Evolutionary conservation across 2,888 invertebrate species (phyloP), one percentile per base, ranked within the genome.

Genomic region (Cinara cedri): DNA sequence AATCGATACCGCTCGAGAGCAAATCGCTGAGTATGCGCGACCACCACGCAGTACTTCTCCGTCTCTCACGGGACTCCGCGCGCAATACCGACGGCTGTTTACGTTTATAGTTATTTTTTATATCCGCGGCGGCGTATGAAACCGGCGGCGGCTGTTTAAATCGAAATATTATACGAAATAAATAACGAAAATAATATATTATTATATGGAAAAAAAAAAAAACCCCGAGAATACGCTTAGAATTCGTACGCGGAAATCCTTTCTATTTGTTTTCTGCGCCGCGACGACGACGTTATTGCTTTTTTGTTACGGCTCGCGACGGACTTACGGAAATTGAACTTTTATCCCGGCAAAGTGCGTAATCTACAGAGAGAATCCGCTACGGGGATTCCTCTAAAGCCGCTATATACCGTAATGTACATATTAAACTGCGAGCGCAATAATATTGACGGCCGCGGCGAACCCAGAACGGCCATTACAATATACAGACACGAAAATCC

Each of bases 191-290:
- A n/a, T n/a, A n/a, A n/a, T n/a, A n/a, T n/a, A n/a, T n/a, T n/a
- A n/a, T n/a, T n/a, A n/a, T n/a, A n/a, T n/a, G n/a, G n/a, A n/a
- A n/a, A n/a, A n/a, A n/a, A n/a, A n/a, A n/a, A n/a, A n/a, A n/a
- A n/a, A n/a, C 51, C 49, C n/a, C n/a, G 14, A 54, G 14, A 19
- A 44, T 57, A 57, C 11, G 16, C 26, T 46, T 11, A 49, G 14
- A 49, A n/a, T 60, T 34, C 19, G 3, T 49, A 72, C 21, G 24
- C n/a, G 72, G 16, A 16, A 34, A 62, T 72, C 60, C n/a, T 72
- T 72, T 72, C 60, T 72, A 49, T 49, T 46, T 62, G 46, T 26
- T 9, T 19, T 16, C 24, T n/a, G n/a, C 60, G 13, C 16, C 1
- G 51, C 6, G 11, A 2, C 11, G 11, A 13, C 9, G 49, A 26